phyloP scores from a whole-genome alignment of 2,797 vertebrate genomes.

The Sebastes diaconus region DNA sequence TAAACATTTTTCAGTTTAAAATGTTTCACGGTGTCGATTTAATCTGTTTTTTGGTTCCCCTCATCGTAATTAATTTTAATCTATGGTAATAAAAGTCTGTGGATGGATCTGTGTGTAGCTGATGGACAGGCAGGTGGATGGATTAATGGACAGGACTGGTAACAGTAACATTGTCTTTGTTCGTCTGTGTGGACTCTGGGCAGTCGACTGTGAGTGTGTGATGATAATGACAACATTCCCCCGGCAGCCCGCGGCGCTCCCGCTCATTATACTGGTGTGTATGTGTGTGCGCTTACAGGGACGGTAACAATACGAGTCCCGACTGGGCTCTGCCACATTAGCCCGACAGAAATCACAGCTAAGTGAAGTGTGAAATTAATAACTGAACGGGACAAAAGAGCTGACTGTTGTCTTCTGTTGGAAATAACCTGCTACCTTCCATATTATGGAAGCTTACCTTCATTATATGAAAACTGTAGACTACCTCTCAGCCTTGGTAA shows the following conservation, averaged over 20 bases:
- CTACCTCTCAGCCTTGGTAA: too few relatives aligned
- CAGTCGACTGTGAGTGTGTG: background rate
- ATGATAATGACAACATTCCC: background rate
- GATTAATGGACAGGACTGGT: background rate
- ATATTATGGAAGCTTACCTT: too few relatives aligned
- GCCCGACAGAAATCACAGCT: constrained; percentile 35
- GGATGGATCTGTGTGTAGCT: background rate
- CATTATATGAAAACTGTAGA: too few relatives aligned
- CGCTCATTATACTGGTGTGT: constrained; percentile 9
- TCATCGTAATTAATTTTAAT: background rate
- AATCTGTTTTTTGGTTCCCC: background rate
- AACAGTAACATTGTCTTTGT: background rate
- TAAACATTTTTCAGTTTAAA: background rate
- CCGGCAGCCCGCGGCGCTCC: background rate
- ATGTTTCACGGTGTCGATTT: background rate
- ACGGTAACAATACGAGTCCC: background rate
- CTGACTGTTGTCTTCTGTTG: constrained; percentile 7
- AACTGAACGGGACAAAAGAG: constrained; percentile 12
- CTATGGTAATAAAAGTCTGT: too few relatives aligned
- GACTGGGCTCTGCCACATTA: constrained; percentile 29
- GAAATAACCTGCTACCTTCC: background rate
- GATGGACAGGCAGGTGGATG: too few relatives aligned
- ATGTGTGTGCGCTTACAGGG: background rate
- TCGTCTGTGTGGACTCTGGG: background rate
- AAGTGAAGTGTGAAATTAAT: constrained; percentile 55